Base-by-base conservation (phyloP, 2,797 vertebrate genomes). In the Esox masquinongy region DNA sequence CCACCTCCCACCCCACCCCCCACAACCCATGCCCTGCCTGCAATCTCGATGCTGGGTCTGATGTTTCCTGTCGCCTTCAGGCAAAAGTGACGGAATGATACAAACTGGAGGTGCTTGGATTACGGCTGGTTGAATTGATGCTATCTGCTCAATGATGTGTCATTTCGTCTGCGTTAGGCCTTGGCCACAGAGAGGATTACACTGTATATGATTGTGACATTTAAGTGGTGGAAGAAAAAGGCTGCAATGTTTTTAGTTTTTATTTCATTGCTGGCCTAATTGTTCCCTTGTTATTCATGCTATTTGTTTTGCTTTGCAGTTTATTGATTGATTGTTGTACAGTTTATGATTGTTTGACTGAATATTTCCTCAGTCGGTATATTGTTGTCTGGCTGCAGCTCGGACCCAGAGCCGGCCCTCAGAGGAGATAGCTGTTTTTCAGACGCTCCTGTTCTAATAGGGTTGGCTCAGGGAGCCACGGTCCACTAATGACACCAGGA, bases 11-110 rank as follows among this genome's bases (percentile, higher is more conserved):
- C 78, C 84, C 80, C 80, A 88, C 29, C 29, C 16, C 24, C 73
- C 4, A 24, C 39, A 9, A 5, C 64, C 31, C 50, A 39, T 31
- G 47, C 66, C 68, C 74, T 68, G 63, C n/a, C 68, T 83, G 88
- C 90, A 89, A 90, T 92, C 88, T 91, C 87, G 86, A 91, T 91
- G 88, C 90, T 85, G 85, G 89, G 89, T 91, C 88, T 90, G 90
- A 90, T 93, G 56, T 59, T n/a, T n/a, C 22, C 19, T 59, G n/a
- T n/a, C 83, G 91, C 90, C 85, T 76, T 82, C 82, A 87, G 91
- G 88, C 91, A 89, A 83, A 92, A 93, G 91, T 92, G 91, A 92
- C 91, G 92, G 90, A 93, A 88, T 91, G 92, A 92, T 92, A 92
- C 88, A 90, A 92, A 83, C 89, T 85, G 87, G 91, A 89, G 90